A percentile compares a stretch with the other conserved stretches of the same genome.
These are phyloP conservation scores for Disparrhopalites patrizii DNA, from an alignment of 2,888 invertebrate species.

Conservation along the genomic window DNA sequence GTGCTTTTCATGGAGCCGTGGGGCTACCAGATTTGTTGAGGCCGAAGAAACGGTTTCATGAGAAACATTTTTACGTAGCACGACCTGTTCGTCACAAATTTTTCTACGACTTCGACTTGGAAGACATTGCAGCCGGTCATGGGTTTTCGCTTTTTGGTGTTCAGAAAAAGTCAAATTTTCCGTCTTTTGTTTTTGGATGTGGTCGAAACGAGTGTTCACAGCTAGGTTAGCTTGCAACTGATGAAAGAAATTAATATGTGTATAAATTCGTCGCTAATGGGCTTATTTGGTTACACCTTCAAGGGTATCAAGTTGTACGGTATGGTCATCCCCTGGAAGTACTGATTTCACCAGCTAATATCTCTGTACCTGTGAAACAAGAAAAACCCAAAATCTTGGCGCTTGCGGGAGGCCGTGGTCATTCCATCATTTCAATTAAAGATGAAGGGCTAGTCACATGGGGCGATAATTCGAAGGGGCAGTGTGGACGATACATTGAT, in stretches of 20 bases:
- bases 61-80: conserved; percentile 14
- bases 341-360: conserved; percentile 60
- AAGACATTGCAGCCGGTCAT: conserved; percentile 75
- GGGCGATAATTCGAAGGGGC: conserved; percentile 91
- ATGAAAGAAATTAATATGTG: too few species aligned
- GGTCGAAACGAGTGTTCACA: conserved; percentile 93
- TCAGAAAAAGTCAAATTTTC: conserved; percentile 54
- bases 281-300: too few species aligned
- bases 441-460: conserved; percentile 75
- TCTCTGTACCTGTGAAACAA: conserved; percentile 42
- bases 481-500: conserved; percentile 80
- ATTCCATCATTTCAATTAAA: conserved; percentile 72
- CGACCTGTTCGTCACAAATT: conserved; percentile 40
- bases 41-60: conserved; percentile 6
- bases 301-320: conserved; percentile 55
- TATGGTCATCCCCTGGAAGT: conserved; percentile 64
- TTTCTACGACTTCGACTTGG: conserved; percentile 54
- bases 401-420: conserved; percentile 81
- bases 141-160: conserved; percentile 81
- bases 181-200: conserved; percentile 72
- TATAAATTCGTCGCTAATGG: too few species aligned
- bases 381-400: conserved; percentile 54
- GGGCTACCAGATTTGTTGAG: conserved; percentile 32
- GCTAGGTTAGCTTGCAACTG: conserved; percentile 65
- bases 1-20: conserved; percentile 34